phyloP scores from a whole-genome alignment of 1,140 invertebrate genomes.

The Aricia agestis region DNA sequence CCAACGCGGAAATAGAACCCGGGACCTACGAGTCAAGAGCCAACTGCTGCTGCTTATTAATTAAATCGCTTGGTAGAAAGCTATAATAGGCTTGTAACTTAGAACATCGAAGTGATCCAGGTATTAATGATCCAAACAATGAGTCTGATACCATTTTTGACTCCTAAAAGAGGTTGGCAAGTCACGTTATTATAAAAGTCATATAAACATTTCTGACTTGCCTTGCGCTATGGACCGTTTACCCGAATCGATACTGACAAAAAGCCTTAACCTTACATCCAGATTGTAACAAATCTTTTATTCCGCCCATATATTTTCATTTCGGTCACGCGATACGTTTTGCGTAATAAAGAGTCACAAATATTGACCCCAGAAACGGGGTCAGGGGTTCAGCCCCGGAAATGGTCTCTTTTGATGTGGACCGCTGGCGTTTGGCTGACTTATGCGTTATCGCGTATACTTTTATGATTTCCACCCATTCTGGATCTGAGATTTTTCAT shows the following conservation, averaged over 20 bases:
- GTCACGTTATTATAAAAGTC: too few relatives aligned
- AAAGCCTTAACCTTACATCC: not conserved
- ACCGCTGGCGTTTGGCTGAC: not conserved
- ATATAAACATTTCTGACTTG: too few relatives aligned
- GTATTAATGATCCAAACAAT: too few relatives aligned
- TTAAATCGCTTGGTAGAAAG: too few relatives aligned
- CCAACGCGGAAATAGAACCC: too few relatives aligned
- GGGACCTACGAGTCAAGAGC: too few relatives aligned
- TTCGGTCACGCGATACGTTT: conserved; percentile 20
- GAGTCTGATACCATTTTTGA: too few relatives aligned
- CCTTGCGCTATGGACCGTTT: too few relatives aligned
- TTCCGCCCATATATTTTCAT: conserved; percentile 20
- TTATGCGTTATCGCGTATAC: conserved; percentile 2
- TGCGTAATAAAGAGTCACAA: conserved; percentile 19
- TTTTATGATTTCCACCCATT: not conserved
- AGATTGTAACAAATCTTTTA: conserved; percentile 8
- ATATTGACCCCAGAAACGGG: conserved; percentile 27
- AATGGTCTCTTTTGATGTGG: conserved; percentile 30
- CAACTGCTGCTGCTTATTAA: too few relatives aligned
- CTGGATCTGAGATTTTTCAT: not conserved
- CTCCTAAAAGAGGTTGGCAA: too few relatives aligned
- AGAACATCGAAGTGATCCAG: too few relatives aligned
- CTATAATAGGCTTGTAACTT: too few relatives aligned
- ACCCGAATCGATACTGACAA: not conserved
- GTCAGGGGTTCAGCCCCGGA: conserved; percentile 30